These are phyloP conservation scores for Trialeurodes vaporariorum DNA, from an alignment of 1,140 invertebrate genomes.

Conservation along the genomic window DNA sequence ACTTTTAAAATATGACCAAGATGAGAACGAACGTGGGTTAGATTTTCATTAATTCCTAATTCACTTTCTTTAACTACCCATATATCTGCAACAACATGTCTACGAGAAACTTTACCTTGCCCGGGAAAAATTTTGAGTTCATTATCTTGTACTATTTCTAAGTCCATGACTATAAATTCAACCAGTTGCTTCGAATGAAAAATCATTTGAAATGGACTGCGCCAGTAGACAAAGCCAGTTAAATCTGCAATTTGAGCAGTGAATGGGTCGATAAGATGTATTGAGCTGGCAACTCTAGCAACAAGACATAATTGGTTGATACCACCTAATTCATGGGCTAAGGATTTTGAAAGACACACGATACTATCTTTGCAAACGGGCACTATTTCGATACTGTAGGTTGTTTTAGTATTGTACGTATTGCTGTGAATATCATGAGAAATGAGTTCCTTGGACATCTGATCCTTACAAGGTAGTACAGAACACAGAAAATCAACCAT, in stretches of 20 bases:
- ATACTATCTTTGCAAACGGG: constrained; percentile 95
- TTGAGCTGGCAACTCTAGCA: constrained; percentile 70
- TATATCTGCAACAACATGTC: constrained; percentile 84
- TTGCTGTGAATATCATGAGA: constrained; percentile 97
- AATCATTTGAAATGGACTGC: constrained; percentile 72
- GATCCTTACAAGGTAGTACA: constrained; percentile 74
- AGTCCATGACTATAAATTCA: constrained; percentile 92
- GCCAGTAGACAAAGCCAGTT: constrained; percentile 67
- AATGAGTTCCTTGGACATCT: constrained; percentile 87
- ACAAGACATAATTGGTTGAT: constrained; percentile 86
- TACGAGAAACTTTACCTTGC: constrained; percentile 71
- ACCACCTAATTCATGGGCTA: constrained; percentile 81
- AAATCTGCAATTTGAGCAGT: constrained; percentile 88
- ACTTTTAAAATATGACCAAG: constrained; percentile 85
- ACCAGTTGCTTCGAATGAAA: constrained; percentile 82
- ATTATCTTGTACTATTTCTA: constrained; percentile 68
- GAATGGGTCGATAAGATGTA: constrained; percentile 88
- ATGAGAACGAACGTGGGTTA: constrained; percentile 80
- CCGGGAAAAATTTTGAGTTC: constrained; percentile 68
- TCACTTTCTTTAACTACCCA: constrained; percentile 87
- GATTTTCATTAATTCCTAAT: constrained; percentile 69
- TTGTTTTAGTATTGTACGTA: constrained; percentile 92
- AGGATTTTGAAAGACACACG: constrained; percentile 78
- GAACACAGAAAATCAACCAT: constrained; percentile 86
- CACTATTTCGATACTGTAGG: constrained; percentile 85